Percentiles rank a stretch among this genome's conserved stretches.
Conservation (phyloP, 2,888 invertebrate species). For the Agrochola macilenta region DNA sequence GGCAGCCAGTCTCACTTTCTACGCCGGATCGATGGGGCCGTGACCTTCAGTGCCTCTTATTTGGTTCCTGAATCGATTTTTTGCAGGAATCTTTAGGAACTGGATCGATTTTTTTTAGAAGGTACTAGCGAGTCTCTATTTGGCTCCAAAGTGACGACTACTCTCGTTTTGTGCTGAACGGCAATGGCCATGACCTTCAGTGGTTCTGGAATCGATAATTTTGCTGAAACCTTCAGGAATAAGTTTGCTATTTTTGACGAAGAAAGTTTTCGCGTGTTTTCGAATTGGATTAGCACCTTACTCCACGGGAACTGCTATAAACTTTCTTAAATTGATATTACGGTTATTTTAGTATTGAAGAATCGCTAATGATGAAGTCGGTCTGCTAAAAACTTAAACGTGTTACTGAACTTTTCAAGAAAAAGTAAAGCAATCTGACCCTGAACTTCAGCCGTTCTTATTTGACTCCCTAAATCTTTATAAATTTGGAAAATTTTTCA, state of each 20-base stretch:
- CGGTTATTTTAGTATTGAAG: not conserved
- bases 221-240: slow-evolving; percentile 3
- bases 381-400: not conserved
- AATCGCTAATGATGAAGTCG: not conserved
- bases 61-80: slow-evolving; percentile 85
- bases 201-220: slow-evolving; percentile 20
- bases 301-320: not conserved
- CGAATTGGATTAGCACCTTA: not conserved
- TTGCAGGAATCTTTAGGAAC: slow-evolving; percentile 66
- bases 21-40: slow-evolving; percentile 90
- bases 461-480: slow-evolving; percentile 16
- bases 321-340: not conserved
- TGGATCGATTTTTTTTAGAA: slow-evolving; percentile 42
- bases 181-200: slow-evolving; percentile 48
- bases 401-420: slow-evolving; percentile 25
- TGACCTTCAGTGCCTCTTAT: slow-evolving; percentile 90
- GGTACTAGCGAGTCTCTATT: not conserved
- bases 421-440: slow-evolving; percentile 2
- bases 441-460: slow-evolving; percentile 9
- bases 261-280: not conserved
- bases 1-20: slow-evolving; percentile 90
- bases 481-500: slow-evolving; percentile 20
- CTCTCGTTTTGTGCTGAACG: not conserved
- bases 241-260: not conserved
- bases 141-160: not conserved